A percentile compares a stretch with the other conserved stretches of the same genome.
These are phyloP conservation scores for Griposia aprilina DNA, from an alignment of 2,888 invertebrate genomes.

Conservation along the genomic window DNA sequence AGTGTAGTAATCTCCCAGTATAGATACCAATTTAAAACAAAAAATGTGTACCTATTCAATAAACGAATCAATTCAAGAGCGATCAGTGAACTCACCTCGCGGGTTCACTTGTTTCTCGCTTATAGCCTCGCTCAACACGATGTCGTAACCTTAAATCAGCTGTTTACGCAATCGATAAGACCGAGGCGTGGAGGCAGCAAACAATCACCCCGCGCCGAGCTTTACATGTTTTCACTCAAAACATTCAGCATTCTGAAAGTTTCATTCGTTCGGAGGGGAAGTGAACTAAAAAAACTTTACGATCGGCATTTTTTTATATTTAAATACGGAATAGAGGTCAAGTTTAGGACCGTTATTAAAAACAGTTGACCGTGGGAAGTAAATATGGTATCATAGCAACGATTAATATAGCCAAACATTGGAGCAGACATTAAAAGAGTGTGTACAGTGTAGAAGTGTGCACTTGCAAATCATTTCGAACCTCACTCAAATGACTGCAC, in stretches of 20 bases:
- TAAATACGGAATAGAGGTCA: neutral
- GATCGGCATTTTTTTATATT: neutral
- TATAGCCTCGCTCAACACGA: slow-evolving; percentile 36
- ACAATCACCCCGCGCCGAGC: slow-evolving; percentile 23
- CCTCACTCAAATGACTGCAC: slow-evolving; percentile 1
- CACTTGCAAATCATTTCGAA: neutral
- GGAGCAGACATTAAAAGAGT: slow-evolving; percentile 6
- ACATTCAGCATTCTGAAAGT: slow-evolving; percentile 40
- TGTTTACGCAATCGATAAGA: slow-evolving; percentile 49
- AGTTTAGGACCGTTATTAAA: neutral
- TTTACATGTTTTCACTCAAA: slow-evolving; percentile 22
- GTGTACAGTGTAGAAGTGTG: slow-evolving; percentile 29
- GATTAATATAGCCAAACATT: slow-evolving; percentile 34
- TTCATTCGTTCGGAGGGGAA: slow-evolving; percentile 18
- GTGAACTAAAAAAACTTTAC: neutral
- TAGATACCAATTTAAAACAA: neutral
- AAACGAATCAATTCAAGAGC: neutral
- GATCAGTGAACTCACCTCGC: neutral
- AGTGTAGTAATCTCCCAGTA: no score
- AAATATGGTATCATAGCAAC: slow-evolving; percentile 41
- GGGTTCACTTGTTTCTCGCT: slow-evolving; percentile 8
- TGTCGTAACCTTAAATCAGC: slow-evolving; percentile 38
- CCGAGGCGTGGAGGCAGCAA: slow-evolving; percentile 44
- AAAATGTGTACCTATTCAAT: neutral
- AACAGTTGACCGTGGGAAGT: slow-evolving; percentile 9